Evolutionary conservation across 2,888 invertebrate species (phyloP).

Genomic region (Lordiphosa andalusiaca): DNA sequence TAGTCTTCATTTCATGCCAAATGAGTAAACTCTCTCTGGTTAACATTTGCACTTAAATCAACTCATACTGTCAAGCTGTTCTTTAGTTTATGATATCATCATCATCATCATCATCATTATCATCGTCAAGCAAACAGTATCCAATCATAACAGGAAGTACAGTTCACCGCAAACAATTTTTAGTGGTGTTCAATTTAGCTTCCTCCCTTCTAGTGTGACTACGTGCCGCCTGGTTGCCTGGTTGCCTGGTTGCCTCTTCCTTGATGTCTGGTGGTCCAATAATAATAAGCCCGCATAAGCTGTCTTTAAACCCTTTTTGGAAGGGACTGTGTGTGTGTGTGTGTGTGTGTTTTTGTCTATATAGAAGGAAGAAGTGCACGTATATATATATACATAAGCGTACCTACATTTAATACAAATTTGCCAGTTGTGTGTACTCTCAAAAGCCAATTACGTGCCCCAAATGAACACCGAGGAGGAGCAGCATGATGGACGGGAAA

Average conservation of each 20-base stretch:
- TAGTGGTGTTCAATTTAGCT: constrained; percentile 4
- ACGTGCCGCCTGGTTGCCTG: constrained; percentile 28
- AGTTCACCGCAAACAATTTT: constrained; percentile 20
- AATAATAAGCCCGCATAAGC: constrained; percentile 66
- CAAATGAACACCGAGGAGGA: constrained; percentile 41
- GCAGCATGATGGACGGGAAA: constrained; percentile 15
- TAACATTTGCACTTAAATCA: no score
- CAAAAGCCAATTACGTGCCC: constrained; percentile 73
- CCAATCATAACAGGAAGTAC: constrained; percentile 41
- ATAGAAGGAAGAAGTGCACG: no score
- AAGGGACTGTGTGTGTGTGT: constrained; percentile 13
- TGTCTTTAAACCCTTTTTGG: constrained; percentile 64
- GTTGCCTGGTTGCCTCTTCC: constrained; percentile 3
- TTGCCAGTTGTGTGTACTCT: constrained; percentile 48
- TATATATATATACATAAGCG: constrained; percentile 5
- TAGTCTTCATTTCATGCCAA: no score
- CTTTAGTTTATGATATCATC: constrained; percentile 3
- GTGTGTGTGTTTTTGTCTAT: constrained; percentile 11
- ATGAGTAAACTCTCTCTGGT: no score
- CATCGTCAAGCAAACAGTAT: constrained; percentile 21
- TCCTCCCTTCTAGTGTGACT: background rate
- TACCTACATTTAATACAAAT: constrained; percentile 67
- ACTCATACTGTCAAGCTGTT: no score
- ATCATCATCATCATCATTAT: constrained; percentile 27
- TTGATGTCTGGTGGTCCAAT: constrained; percentile 22